Base-by-base conservation (phyloP, 2,888 invertebrate genomes). In the Theretra japonica region DNA sequence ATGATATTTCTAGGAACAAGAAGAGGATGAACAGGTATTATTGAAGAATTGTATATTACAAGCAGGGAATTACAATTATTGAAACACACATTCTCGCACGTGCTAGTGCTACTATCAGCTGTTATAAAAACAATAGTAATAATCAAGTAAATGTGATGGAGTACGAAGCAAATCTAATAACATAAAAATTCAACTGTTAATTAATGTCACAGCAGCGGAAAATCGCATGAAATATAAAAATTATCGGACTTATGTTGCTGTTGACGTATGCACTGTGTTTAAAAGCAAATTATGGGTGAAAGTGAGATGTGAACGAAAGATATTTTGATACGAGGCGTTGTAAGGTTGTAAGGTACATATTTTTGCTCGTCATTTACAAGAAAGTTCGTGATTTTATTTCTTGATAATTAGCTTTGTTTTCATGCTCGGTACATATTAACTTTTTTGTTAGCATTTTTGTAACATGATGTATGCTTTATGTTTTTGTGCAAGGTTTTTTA, bases 221-320 rank as follows among this genome's bases (percentile, higher is more conserved):
- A 15, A 58, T 23, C 17, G 7, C 25, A 15, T 15, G 15, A 15
- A 23, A 58, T 17, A 4, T 28, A 4, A 15, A 28, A 28, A 4
- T 17, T 59, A 15, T 58, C 25, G 7, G 33, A 50, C 23, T 53
- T 53, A 17, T 23, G 28, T 0, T 68, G 28, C 68, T 25, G 68
- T 72, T 73, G 73, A 75, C 71, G 68, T 74, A 73, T 72, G 70
- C 72, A 73, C 75, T 74, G 69, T 72, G 73, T 75, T 73, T 74
- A 60, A 70, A 70, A 70, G n/a, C 56, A 21, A 30, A 71, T 41
- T 74, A 73, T 70, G 72, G 74, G 76, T 76, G 76, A 76, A 76
- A 76, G 75, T 75, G 73, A 75, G 72, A 74, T 72, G 70, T 50
- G 41, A 72, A 71, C 68, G 70, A 74, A 75, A 74, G 74, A 74